These are phyloP conservation scores for Halictus ligatus DNA, from an alignment of 2,888 invertebrate species.

Conservation along the genomic window DNA sequence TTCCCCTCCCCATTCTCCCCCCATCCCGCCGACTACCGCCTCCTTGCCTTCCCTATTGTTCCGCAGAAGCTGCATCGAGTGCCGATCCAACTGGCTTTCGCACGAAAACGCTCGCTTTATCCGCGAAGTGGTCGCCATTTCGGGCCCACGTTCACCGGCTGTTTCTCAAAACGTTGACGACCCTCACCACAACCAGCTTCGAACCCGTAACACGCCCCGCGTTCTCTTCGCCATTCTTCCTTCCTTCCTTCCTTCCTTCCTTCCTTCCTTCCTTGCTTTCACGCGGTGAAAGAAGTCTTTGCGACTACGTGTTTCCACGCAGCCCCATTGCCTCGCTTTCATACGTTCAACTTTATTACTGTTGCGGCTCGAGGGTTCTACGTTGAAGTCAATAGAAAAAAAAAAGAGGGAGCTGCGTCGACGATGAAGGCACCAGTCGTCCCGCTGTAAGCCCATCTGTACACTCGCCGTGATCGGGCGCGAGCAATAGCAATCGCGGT, in stretches of 20 bases:
- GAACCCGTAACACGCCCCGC: neutral
- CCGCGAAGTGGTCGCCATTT: conserved; percentile 66
- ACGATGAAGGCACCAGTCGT: neutral
- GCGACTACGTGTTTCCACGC: conserved; percentile 2
- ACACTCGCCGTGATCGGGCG: neutral
- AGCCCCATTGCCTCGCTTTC: neutral
- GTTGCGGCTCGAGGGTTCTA: conserved; percentile 1
- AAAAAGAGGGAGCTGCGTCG: neutral
- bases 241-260: conserved; percentile 13
- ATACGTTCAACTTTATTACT: conserved; percentile 14
- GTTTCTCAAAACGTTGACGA: conserved; percentile 62
- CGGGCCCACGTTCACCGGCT: conserved; percentile 39
- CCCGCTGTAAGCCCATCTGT: neutral
- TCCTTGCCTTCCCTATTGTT: conserved; percentile 34
- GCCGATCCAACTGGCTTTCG: conserved; percentile 69
- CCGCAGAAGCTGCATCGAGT: conserved; percentile 66
- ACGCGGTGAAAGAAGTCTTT: neutral
- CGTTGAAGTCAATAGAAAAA: neutral
- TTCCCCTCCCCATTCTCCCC: conserved; percentile 4
- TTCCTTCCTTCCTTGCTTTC: neutral
- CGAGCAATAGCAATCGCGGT: neutral
- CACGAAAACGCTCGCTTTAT: conserved; percentile 73
- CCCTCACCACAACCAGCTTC: conserved; percentile 31
- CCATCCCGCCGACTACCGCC: conserved; percentile 3
- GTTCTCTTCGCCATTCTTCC: neutral